phyloP scores from a whole-genome alignment of 2,113 vertebrate genomes.

The Numenius arquata region DNA sequence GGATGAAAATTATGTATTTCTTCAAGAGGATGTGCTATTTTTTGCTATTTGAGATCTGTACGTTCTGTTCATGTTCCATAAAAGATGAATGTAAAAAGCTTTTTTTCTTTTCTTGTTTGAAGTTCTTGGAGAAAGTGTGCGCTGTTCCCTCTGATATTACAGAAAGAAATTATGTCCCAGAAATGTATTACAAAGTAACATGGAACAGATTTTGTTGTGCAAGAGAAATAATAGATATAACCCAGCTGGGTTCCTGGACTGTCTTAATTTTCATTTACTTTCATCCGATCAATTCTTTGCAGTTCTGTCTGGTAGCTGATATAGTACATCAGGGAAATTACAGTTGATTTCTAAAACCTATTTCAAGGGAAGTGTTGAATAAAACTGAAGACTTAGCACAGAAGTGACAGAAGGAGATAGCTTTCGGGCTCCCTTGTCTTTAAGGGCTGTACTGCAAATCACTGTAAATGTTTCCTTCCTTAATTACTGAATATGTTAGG shows the following conservation, averaged over 20 bases:
- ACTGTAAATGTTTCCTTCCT: background rate
- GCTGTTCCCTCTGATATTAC: background rate
- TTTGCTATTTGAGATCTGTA: conserved; percentile 10
- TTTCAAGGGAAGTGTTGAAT: background rate
- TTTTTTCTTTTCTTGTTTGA: background rate
- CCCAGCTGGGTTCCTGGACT: background rate
- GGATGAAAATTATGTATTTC: conserved; percentile 43
- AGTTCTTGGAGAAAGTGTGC: background rate
- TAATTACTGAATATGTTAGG: background rate
- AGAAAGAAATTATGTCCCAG: background rate
- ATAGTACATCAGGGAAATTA: conserved; percentile 42
- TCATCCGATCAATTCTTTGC: background rate
- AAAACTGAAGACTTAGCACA: background rate
- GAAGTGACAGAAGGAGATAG: background rate
- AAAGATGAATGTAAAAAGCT: background rate
- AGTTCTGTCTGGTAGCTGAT: conserved; percentile 8
- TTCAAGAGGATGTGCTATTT: conserved; percentile 11
- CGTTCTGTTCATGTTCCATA: conserved; percentile 37
- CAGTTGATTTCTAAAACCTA: conserved; percentile 10
- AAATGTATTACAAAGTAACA: conserved; percentile 17
- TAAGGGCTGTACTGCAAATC: background rate
- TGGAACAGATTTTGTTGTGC: conserved; percentile 1
- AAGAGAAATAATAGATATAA: conserved; percentile 4
- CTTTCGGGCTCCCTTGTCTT: background rate
- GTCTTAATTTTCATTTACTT: conserved; percentile 33